Evolutionary conservation across 2,888 invertebrate genomes (phyloP), one percentile per base, ranked within the genome.

Genomic region (Eulithis prunata): DNA sequence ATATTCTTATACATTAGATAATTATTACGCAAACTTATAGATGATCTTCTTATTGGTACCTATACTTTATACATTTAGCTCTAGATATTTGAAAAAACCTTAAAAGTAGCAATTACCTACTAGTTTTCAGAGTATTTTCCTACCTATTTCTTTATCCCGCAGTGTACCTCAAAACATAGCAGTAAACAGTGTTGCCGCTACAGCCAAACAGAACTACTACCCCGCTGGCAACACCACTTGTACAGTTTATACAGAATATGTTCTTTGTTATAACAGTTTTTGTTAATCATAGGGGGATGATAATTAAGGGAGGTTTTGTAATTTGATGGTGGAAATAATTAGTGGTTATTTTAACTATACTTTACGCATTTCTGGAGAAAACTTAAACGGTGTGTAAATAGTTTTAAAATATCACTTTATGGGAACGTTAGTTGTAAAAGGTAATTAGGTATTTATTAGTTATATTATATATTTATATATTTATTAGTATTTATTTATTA

Each of bases 151-250:
- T 28, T 53, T 58, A 57, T 46, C 63, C 53, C 21, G 11, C 46
- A 57, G 63, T 63, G 46, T 53, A 64, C 8, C 32, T 13, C 10
- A 14, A 46, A 57, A 47, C 57, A 57, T 46, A 13, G 53, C 53
- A 52, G 62, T 62, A 63, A 57, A 63, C 57, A 63, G 57, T 45
- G 63, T 63, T 57, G 63, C 54, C 54, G 36, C 57, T 63, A 53
- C 47, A 57, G 57, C 53, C 57, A 57, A 57, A 62, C 52, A 57
- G 38, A 63, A 53, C 62, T 28, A 36, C 8, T 38, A 32, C 46
- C 36, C 57, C 63, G 57, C 63, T 62, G 61, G 61, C 61, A 62
- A 55, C 47, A 62, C 62, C 43, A 56, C 43, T 51, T 54, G 28
- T 32, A 56, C 49, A 51, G 41, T 59, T 10, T 52, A 14, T 54